Evolutionary conservation across 2,888 invertebrate species (phyloP).

Genomic region (Malthinus flaveolus): DNA sequence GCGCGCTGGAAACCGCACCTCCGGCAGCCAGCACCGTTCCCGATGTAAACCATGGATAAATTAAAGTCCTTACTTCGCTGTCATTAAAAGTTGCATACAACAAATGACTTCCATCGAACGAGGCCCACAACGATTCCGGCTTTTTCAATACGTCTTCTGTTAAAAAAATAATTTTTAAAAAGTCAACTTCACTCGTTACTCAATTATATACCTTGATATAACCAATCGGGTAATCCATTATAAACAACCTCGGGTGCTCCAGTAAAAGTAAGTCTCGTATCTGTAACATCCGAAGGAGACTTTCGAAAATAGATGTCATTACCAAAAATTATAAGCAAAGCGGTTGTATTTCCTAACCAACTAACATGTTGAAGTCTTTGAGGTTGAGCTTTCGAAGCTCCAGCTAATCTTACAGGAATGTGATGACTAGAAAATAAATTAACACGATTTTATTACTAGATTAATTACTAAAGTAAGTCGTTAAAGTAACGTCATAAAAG

Average conservation of each 20-base stretch:
- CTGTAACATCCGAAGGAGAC: conserved; percentile 69
- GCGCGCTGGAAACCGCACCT: conserved; percentile 55
- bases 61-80: conserved; percentile 73
- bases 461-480: too few relatives aligned
- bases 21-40: conserved; percentile 65
- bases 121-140: conserved; percentile 86
- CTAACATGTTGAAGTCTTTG: conserved; percentile 81
- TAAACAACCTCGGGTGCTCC: conserved; percentile 80
- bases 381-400: conserved; percentile 68
- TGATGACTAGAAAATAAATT: conserved; percentile 66
- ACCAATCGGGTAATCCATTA: conserved; percentile 95
- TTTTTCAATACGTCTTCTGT: conserved; percentile 86
- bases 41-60: conserved; percentile 81
- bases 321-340: conserved; percentile 78
- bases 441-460: not conserved
- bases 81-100: conserved; percentile 89
- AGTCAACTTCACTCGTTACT: conserved; percentile 18
- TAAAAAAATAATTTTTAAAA: conserved; percentile 30
- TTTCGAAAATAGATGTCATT: conserved; percentile 87
- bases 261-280: conserved; percentile 73
- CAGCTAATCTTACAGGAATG: conserved; percentile 80
- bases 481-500: too few relatives aligned
- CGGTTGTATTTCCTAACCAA: conserved; percentile 80
- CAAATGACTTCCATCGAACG: conserved; percentile 77
- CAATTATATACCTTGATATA: conserved; percentile 82